phyloP scores from a whole-genome alignment of 2,797 vertebrate species.

The Nannoperca australis region DNA sequence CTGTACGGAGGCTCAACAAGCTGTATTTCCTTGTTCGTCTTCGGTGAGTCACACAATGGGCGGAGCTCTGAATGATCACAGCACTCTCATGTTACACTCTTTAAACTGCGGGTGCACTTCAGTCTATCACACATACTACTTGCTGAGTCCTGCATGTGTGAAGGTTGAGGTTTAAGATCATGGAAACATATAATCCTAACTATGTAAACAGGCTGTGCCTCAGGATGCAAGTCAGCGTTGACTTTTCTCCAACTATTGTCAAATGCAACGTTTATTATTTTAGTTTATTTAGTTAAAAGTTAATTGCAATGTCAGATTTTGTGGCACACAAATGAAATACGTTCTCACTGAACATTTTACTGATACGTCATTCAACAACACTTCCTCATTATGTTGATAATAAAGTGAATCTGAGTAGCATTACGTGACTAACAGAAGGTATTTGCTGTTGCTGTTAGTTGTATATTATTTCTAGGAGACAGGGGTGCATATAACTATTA shows the following conservation, averaged over 20 bases:
- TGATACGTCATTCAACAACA: not conserved
- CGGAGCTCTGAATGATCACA: slow-evolving; percentile 19
- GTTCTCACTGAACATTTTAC: not conserved
- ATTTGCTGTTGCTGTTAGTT: not conserved
- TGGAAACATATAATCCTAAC: no score
- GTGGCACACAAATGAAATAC: no score
- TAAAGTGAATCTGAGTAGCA: not conserved
- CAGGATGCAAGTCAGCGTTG: not conserved
- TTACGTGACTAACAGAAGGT: not conserved
- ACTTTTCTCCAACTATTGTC: not conserved
- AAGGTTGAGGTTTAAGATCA: not conserved
- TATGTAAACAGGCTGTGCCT: not conserved
- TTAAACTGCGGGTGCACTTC: not conserved
- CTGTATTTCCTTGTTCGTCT: slow-evolving; percentile 16
- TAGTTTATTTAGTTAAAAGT: no score
- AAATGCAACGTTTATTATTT: no score
- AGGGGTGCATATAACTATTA: not conserved
- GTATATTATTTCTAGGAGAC: not conserved
- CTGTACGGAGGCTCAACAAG: not conserved
- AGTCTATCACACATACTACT: not conserved
- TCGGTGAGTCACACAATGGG: slow-evolving; percentile 20
- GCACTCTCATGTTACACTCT: not conserved
- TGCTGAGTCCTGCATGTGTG: not conserved
- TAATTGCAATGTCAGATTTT: no score
- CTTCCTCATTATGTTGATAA: not conserved